phyloP scores from a whole-genome alignment of 2,113 vertebrate genomes.

The Crotalus horridus region DNA sequence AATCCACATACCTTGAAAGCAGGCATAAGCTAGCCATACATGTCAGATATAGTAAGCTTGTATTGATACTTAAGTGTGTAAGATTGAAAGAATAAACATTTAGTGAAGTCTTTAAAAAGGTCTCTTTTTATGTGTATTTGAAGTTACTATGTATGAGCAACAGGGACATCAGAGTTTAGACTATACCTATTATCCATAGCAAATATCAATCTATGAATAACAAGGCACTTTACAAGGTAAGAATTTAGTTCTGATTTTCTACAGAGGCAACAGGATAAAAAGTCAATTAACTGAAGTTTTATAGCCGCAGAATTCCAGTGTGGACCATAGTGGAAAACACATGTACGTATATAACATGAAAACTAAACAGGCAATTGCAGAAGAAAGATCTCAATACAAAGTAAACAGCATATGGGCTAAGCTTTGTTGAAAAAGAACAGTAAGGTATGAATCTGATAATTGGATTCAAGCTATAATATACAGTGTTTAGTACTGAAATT shows the following conservation, averaged over 20 bases:
- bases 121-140: background rate
- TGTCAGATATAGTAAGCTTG: background rate
- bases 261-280: rapidly evolving
- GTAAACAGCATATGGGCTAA: conserved; percentile 46
- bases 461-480: background rate
- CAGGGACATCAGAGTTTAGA: conserved; percentile 1
- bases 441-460: conserved; percentile 20
- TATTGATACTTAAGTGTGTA: background rate
- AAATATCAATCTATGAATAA: background rate
- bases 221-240: rapidly evolving
- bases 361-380: conserved; percentile 50
- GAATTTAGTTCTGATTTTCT: rapidly evolving
- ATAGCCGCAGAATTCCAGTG: background rate
- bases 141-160: background rate
- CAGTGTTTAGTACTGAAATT: background rate
- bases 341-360: conserved; percentile 49
- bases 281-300: background rate
- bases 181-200: background rate
- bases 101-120: background rate
- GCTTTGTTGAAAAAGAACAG: conserved; percentile 51
- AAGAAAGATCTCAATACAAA: conserved; percentile 35
- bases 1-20: rapidly evolving
- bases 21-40: background rate
- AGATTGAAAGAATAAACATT: background rate
- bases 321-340: conserved; percentile 48